Base-by-base conservation (phyloP, 2,888 invertebrate genomes). In the Tachina fera region DNA sequence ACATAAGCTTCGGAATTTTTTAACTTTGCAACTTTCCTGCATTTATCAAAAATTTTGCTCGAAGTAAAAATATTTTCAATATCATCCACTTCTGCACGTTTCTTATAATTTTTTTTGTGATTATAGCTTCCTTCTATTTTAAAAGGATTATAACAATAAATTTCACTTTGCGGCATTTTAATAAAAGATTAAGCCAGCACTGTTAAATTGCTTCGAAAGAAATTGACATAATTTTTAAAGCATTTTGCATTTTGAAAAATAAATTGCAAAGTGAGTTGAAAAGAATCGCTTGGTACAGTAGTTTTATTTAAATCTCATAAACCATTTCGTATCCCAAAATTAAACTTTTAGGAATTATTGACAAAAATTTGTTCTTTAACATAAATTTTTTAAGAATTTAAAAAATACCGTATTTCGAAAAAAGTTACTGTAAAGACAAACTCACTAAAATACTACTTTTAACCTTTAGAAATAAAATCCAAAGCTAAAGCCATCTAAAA, bases 141-240 rank as follows among this genome's bases (percentile, higher is more conserved):
- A 53, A 53, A 53, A 53, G 16, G 16, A 53, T 53, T 16, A n/a
- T 16, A 53, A 16, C 51, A 53, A 53, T 5, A 53, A 16, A 16
- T 53, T 53, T n/a, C 5, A n/a, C 51, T 53, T 53, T 53, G 16
- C 51, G 47, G 47, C 47, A 47, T 47, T 47, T 47, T 47, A 47
- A 47, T 47, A 47, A 47, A 47, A 47, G 6, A 47, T 47, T 47
- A 47, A 47, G 1, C 47, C 13, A 13, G 47, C 13, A 47, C 47
- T 47, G 10, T 47, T 47, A 47, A 47, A 47, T 47, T 47, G 13
- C 13, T 47, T 47, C 13, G 11, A 47, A 13, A 47, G 1, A 5
- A 13, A 13, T 1, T 10, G 47, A 10, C 11, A 47, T 47, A 47
- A 47, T 47, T 10, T 47, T 47, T 3, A 47, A 47, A 47, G 13